phyloP scores from a whole-genome alignment of 2,888 invertebrate genomes.

The Germaria angustata region DNA sequence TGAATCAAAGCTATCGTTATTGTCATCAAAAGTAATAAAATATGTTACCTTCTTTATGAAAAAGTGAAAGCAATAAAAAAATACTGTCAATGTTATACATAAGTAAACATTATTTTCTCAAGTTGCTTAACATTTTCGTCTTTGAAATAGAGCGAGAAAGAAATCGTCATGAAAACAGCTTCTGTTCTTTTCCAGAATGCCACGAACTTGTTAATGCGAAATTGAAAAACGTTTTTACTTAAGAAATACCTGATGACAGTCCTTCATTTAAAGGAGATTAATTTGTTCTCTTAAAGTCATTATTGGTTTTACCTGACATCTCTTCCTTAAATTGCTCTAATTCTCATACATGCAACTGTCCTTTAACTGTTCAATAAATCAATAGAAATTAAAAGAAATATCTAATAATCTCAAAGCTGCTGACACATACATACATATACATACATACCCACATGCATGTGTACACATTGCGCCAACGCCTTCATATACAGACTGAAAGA shows the following conservation, averaged over 20 bases:
- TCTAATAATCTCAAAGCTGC: constrained; percentile 10
- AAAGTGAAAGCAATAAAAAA: too few relatives aligned
- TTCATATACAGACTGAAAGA: not conserved
- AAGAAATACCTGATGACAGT: not conserved
- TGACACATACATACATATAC: not conserved
- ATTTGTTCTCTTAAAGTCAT: not conserved
- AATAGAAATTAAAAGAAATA: constrained; percentile 49
- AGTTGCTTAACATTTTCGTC: too few relatives aligned
- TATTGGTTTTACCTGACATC: not conserved
- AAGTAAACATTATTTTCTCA: too few relatives aligned
- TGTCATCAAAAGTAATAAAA: too few relatives aligned
- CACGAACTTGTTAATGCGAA: too few relatives aligned
- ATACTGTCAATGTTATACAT: too few relatives aligned
- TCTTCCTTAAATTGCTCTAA: not conserved
- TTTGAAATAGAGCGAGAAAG: too few relatives aligned
- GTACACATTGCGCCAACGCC: constrained; percentile 1
- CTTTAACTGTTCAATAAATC: constrained; percentile 45
- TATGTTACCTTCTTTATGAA: too few relatives aligned
- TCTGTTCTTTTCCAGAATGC: too few relatives aligned
- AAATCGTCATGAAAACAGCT: too few relatives aligned
- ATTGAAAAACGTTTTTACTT: too few relatives aligned
- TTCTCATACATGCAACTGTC: constrained; percentile 20
- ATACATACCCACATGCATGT: not conserved
- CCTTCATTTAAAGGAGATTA: constrained; percentile 8
- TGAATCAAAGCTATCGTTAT: too few relatives aligned